A percentile compares a stretch with the other conserved stretches of the same genome.
phyloP scores from a whole-genome alignment of 2,797 vertebrate species.

The Melanotaenia boesemani region DNA sequence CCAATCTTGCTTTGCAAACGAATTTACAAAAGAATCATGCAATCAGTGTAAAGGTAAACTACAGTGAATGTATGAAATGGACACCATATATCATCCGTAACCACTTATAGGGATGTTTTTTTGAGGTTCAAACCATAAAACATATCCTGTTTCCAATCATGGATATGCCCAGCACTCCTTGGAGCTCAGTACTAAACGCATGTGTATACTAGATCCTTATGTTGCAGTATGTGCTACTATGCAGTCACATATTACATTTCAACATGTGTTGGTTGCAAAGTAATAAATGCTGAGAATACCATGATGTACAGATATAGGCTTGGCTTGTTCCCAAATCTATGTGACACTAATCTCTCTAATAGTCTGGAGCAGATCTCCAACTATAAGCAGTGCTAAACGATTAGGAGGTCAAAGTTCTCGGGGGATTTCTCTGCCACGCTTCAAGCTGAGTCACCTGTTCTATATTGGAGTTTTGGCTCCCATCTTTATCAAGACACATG shows the following conservation, averaged over 20 bases:
- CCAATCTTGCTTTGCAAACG: background rate
- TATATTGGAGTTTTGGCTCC: slow-evolving; percentile 55
- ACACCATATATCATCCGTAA: background rate
- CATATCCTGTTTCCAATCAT: slow-evolving; percentile 19
- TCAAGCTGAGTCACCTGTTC: slow-evolving; percentile 82
- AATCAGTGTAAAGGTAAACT: background rate
- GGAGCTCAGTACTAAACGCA: slow-evolving; percentile 42
- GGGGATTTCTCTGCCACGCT: slow-evolving; percentile 71
- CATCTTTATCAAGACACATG: slow-evolving; percentile 47
- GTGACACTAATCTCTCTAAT: slow-evolving; percentile 81
- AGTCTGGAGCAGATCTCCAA: slow-evolving; percentile 77
- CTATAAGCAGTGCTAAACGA: slow-evolving; percentile 77
- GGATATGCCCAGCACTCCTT: slow-evolving; percentile 19
- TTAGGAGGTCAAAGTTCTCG: slow-evolving; percentile 80
- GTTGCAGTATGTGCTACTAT: slow-evolving; percentile 57
- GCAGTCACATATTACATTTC: slow-evolving; percentile 58
- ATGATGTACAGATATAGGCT: slow-evolving; percentile 77
- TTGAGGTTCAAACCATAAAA: slow-evolving; percentile 25
- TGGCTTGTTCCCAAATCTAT: slow-evolving; percentile 75
- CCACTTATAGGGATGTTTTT: slow-evolving; percentile 6
- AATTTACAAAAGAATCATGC: background rate
- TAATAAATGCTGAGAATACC: slow-evolving; percentile 78
- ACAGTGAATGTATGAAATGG: background rate
- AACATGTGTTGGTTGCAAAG: slow-evolving; percentile 57
- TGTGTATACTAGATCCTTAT: slow-evolving; percentile 38